These are phyloP conservation scores for Cerceris ruficornis DNA, from an alignment of 2,888 invertebrate species.

Conservation along the genomic window DNA sequence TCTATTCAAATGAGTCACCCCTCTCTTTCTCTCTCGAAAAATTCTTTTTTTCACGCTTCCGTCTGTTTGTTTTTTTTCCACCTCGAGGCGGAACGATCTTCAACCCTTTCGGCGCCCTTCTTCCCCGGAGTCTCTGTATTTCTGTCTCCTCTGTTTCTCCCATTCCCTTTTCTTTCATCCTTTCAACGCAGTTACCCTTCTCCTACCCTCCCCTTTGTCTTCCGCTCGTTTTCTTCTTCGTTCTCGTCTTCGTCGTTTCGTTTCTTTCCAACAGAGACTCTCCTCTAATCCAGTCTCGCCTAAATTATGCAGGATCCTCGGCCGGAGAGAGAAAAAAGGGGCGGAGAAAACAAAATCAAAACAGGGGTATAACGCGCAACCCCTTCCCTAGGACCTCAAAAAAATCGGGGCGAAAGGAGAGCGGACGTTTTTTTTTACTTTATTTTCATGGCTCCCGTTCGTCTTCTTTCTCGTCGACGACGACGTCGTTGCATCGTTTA, in stretches of 20 bases:
- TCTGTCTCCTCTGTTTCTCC: conserved; percentile 52
- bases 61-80: conserved; percentile 75
- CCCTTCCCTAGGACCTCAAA: conserved; percentile 34
- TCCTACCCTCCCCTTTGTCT: conserved; percentile 34
- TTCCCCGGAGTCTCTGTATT: conserved; percentile 47
- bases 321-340: conserved; percentile 48
- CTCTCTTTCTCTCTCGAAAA: conserved; percentile 20
- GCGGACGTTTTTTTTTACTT: conserved; percentile 48
- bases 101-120: conserved; percentile 75
- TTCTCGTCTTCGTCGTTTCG: conserved; percentile 8
- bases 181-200: conserved; percentile 16
- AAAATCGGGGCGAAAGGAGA: conserved; percentile 42
- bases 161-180: conserved; percentile 31
- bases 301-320: conserved; percentile 67
- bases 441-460: conserved; percentile 39
- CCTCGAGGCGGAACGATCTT: conserved; percentile 64
- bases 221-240: conserved; percentile 18
- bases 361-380: conserved; percentile 66
- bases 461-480: conserved; percentile 20
- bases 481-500: conserved; percentile 37
- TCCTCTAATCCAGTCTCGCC: conserved; percentile 61
- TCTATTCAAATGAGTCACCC: conserved; percentile 76
- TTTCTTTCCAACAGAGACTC: conserved; percentile 3
- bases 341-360: conserved; percentile 68
- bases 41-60: conserved; percentile 76